Percentiles rank a stretch among this genome's conserved stretches.
Conservation (phyloP, 1,140 invertebrate genomes). For the Micrasema longulum region DNA sequence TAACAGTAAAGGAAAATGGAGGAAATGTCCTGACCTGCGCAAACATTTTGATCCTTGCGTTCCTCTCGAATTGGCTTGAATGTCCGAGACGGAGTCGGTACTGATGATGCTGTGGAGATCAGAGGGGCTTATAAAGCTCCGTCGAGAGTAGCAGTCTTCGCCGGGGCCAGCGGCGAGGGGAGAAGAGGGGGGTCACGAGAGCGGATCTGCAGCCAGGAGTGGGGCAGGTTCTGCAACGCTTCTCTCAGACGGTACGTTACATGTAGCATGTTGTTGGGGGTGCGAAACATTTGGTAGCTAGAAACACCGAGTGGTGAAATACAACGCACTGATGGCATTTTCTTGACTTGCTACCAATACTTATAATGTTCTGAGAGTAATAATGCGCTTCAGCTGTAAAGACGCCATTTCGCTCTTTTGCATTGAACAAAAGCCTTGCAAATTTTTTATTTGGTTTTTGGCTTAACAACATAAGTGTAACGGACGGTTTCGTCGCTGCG, state of each 20-base stretch:
- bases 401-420: too few species aligned
- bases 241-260: constrained; percentile 2
- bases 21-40: constrained; percentile 10
- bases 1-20: too few species aligned
- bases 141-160: background rate
- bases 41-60: constrained; percentile 24
- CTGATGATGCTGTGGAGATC: constrained; percentile 25
- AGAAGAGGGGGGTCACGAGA: background rate
- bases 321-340: too few species aligned
- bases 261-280: constrained; percentile 4
- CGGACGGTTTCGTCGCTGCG: too few species aligned
- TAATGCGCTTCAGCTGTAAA: too few species aligned
- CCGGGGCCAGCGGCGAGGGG: background rate
- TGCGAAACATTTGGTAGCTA: constrained; percentile 2
- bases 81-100: constrained; percentile 23
- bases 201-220: background rate
- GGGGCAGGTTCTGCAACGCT: constrained; percentile 26
- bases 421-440: too few species aligned
- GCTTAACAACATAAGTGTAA: too few species aligned
- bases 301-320: too few species aligned
- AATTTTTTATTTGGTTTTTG: too few species aligned
- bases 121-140: constrained; percentile 34
- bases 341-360: too few species aligned
- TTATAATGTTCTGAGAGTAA: too few species aligned
- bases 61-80: constrained; percentile 2